These are phyloP conservation scores for Arion vulgaris DNA, from an alignment of 1,140 invertebrate species.

Conservation along the genomic window DNA sequence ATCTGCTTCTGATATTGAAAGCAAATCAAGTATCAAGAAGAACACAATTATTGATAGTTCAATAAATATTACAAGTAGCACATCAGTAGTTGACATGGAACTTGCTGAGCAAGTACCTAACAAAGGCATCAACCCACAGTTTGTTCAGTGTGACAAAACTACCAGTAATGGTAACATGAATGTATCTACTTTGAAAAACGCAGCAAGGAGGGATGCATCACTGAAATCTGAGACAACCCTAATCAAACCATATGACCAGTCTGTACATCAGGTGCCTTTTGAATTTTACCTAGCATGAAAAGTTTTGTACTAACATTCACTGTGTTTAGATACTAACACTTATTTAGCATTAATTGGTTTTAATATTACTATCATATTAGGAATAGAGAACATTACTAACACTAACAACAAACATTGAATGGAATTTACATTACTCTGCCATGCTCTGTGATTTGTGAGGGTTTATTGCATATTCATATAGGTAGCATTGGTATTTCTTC, in stretches of 20 bases:
- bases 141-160: background rate
- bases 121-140: background rate
- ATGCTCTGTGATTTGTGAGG: no score
- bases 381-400: no score
- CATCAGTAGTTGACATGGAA: background rate
- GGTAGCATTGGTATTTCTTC: no score
- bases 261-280: background rate
- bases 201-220: background rate
- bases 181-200: background rate
- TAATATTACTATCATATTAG: no score
- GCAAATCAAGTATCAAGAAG: background rate
- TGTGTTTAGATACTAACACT: no score
- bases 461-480: no score
- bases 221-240: background rate
- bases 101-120: background rate
- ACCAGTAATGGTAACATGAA: background rate
- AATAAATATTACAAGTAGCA: background rate
- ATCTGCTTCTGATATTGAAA: no score
- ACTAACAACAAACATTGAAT: no score
- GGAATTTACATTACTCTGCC: no score
- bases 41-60: background rate
- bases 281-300: no score
- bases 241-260: background rate
- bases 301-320: no score
- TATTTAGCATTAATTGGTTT: no score